These are phyloP conservation scores for Graptemys geographica DNA, from an alignment of 2,797 vertebrate species.

Conservation along the genomic window DNA sequence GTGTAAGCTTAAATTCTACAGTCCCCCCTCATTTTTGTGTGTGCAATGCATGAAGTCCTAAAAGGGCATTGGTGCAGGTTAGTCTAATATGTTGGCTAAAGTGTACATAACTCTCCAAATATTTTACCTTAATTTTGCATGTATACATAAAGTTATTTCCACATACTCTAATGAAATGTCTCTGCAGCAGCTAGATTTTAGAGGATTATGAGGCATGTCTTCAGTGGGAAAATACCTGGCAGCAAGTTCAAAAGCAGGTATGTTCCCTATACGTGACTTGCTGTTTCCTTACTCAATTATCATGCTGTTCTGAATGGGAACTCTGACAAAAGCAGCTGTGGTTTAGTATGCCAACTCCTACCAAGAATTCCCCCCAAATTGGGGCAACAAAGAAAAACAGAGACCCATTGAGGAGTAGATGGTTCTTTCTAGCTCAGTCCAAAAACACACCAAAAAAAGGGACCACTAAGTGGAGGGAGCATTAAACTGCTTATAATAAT, in stretches of 20 bases:
- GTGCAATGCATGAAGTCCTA: neutral
- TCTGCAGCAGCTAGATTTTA: neutral
- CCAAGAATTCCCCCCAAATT: neutral
- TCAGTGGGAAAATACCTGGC: conserved; percentile 12
- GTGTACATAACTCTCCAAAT: neutral
- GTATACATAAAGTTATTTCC: neutral
- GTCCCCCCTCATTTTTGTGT: neutral
- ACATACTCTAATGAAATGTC: neutral
- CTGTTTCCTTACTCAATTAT: neutral
- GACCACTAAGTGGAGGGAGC: neutral
- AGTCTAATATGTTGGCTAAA: neutral
- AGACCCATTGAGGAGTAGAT: neutral
- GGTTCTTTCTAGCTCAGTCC: neutral
- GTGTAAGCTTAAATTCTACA: no score
- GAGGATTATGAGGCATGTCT: neutral
- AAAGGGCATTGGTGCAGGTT: neutral
- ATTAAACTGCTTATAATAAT: neutral
- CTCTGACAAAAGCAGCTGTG: neutral
- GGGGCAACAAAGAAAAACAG: neutral
- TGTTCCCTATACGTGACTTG: neutral
- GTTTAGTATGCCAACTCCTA: neutral
- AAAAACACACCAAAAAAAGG: neutral
- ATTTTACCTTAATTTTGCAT: rapidly evolving
- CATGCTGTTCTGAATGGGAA: neutral
- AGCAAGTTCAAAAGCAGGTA: conserved; percentile 34